Percentiles rank a stretch among this genome's conserved stretches.
These are phyloP conservation scores for Cryptocheilus praepositus DNA, from an alignment of 2,888 invertebrate genomes.

Conservation along the genomic window DNA sequence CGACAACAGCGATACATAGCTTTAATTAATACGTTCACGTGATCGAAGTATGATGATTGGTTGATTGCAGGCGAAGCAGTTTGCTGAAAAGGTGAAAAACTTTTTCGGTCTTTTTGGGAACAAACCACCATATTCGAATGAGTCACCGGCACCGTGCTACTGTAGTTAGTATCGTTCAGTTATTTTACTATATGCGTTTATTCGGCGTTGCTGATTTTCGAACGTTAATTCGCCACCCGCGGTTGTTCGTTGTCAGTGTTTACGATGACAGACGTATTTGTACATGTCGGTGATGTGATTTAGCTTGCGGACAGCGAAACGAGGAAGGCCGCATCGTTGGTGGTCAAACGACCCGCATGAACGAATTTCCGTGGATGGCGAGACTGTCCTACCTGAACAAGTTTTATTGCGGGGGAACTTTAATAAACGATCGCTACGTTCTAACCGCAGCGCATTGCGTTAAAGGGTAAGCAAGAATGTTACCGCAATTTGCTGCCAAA, in stretches of 20 bases:
- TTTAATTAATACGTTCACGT: too few relatives aligned
- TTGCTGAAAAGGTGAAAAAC: slow-evolving; percentile 56
- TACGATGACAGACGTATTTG: slow-evolving; percentile 5
- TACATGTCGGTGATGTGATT: slow-evolving; percentile 14
- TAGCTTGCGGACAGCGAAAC: slow-evolving; percentile 89
- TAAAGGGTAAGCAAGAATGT: slow-evolving; percentile 81
- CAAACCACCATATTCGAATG: slow-evolving; percentile 79
- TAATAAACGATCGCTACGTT: slow-evolving; percentile 92
- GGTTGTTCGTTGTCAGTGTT: background rate
- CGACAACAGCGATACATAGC: too few relatives aligned
- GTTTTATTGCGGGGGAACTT: slow-evolving; percentile 92
- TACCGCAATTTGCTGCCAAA: too few relatives aligned
- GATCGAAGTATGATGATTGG: background rate
- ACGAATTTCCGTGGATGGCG: slow-evolving; percentile 94
- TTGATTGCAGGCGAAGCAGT: slow-evolving; percentile 30
- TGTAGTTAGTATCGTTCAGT: slow-evolving; percentile 79
- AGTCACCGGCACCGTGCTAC: slow-evolving; percentile 78
- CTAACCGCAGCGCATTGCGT: slow-evolving; percentile 93
- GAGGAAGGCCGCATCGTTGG: slow-evolving; percentile 90
- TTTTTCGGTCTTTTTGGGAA: slow-evolving; percentile 79
- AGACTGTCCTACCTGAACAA: slow-evolving; percentile 89
- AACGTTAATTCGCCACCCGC: too few relatives aligned
- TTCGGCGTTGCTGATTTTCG: background rate
- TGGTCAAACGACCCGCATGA: slow-evolving; percentile 83
- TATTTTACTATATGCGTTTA: background rate